Evolutionary conservation across 2,113 vertebrate species (phyloP).

Genomic region (Variabilichromis moorii): DNA sequence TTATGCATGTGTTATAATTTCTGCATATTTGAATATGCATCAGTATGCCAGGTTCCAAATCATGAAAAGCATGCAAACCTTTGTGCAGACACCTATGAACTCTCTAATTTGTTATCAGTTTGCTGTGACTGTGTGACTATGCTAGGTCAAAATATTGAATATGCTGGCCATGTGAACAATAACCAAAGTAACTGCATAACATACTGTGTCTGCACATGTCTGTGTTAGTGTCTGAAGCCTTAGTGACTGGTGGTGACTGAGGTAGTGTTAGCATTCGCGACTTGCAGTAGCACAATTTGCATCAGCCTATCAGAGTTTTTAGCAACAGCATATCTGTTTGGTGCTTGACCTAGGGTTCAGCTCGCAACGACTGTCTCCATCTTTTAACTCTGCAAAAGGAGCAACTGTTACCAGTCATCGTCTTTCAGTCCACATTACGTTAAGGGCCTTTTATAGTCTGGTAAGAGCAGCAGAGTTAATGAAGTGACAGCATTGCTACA

Average conservation of each 20-base stretch:
- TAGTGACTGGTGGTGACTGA: neutral
- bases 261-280: neutral
- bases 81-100: neutral
- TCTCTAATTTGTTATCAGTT: neutral
- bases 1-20: neutral
- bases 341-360: conserved; percentile 15
- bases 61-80: neutral
- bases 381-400: neutral
- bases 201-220: neutral
- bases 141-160: neutral
- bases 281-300: neutral
- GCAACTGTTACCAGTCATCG: neutral
- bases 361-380: neutral
- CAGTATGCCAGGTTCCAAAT: neutral
- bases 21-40: neutral
- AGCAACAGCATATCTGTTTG: conserved; percentile 12
- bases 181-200: neutral
- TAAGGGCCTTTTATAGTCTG: neutral
- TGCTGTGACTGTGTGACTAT: neutral
- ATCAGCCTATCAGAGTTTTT: neutral
- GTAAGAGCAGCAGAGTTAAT: neutral
- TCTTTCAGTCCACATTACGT: neutral
- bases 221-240: neutral
- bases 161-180: neutral
- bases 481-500: neutral